Evolutionary conservation across 2,888 invertebrate species (phyloP).

Genomic region (Caenorhabditis macrosperma): DNA sequence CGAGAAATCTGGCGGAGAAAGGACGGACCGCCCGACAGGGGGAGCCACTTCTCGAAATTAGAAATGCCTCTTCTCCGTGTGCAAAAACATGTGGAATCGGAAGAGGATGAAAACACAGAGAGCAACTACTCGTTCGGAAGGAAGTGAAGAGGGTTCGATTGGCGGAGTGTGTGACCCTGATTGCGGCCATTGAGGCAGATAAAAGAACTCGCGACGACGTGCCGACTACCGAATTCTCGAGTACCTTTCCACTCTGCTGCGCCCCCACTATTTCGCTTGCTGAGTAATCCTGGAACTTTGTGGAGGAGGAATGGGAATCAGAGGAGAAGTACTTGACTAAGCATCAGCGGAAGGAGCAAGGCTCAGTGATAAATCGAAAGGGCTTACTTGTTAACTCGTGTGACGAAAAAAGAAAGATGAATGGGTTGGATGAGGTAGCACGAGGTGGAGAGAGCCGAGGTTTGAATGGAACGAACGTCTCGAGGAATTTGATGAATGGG

Average conservation of each 20-base stretch:
- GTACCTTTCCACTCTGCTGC: background rate
- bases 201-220: background rate
- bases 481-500: constrained; percentile 4
- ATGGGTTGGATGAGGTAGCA: background rate
- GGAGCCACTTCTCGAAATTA: constrained; percentile 5
- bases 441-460: no score
- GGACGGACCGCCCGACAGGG: background rate
- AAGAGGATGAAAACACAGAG: background rate
- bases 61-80: background rate
- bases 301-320: constrained; percentile 18
- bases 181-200: constrained; percentile 3
- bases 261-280: background rate
- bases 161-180: background rate
- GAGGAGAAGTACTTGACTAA: constrained; percentile 9
- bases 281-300: constrained; percentile 15
- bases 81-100: background rate
- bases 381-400: constrained; percentile 4
- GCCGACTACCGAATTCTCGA: constrained; percentile 6
- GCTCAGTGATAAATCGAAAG: constrained; percentile 17
- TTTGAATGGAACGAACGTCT: constrained; percentile 7
- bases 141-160: background rate
- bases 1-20: background rate
- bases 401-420: background rate
- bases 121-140: background rate
- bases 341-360: constrained; percentile 10